phyloP scores from a whole-genome alignment of 2,888 invertebrate genomes.

The Erpobdella octoculata region DNA sequence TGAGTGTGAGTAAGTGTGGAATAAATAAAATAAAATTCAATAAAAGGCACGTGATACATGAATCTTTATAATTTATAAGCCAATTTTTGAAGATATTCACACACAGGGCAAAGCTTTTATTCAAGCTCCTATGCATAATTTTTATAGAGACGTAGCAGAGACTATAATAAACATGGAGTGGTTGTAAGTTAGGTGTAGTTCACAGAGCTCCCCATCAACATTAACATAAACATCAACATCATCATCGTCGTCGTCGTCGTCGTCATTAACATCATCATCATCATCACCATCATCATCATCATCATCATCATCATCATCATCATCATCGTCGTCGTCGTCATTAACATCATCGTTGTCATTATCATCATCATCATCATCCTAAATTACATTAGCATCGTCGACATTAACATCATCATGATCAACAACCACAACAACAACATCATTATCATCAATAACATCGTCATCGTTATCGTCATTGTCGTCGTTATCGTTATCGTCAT shows the following conservation, averaged over 20 bases:
- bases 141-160: too few species aligned
- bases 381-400: neutral
- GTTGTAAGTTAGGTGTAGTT: too few species aligned
- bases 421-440: neutral
- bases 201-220: neutral
- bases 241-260: slow-evolving; percentile 2
- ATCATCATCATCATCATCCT: neutral
- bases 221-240: neutral
- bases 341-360: neutral
- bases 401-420: neutral
- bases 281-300: neutral
- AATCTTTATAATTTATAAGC: too few species aligned
- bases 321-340: neutral
- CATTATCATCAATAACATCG: neutral
- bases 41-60: too few species aligned
- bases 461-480: neutral
- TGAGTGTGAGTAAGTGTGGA: too few species aligned
- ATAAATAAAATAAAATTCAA: too few species aligned
- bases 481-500: neutral
- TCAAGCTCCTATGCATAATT: too few species aligned
- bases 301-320: neutral
- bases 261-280: neutral
- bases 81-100: too few species aligned
- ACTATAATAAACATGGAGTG: too few species aligned
- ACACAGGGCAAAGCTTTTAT: too few species aligned